Conservation (phyloP, 2,888 invertebrate genomes). For the Dioctria rufipes region DNA sequence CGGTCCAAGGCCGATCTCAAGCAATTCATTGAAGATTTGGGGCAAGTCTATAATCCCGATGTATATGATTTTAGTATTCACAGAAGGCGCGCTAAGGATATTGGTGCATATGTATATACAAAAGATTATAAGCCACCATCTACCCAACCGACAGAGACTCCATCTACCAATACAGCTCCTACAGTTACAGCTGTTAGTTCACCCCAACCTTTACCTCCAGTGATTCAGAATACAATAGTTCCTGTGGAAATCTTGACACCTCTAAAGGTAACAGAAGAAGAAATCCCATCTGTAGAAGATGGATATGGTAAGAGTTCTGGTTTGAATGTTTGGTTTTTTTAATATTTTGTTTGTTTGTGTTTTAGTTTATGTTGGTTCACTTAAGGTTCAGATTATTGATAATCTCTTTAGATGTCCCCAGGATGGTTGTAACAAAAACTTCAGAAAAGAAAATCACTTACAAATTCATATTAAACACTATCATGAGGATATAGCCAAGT, state of each 20-base stretch:
- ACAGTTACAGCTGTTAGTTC: slow-evolving; percentile 8
- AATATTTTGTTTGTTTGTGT: slow-evolving; percentile 20
- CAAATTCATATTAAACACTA: slow-evolving; percentile 97
- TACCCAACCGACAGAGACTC: slow-evolving; percentile 61
- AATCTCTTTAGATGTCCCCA: slow-evolving; percentile 82
- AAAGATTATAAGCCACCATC: slow-evolving; percentile 69
- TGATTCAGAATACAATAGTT: background rate
- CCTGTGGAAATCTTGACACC: background rate
- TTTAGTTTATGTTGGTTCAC: slow-evolving; percentile 74
- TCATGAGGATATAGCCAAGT: slow-evolving; percentile 84
- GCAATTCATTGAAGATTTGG: slow-evolving; percentile 69
- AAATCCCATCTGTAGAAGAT: slow-evolving; percentile 62
- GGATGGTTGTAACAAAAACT: slow-evolving; percentile 88
- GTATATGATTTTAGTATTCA: slow-evolving; percentile 77
- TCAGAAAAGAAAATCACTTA: slow-evolving; percentile 90
- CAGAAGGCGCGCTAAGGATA: slow-evolving; percentile 71
- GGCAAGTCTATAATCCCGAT: slow-evolving; percentile 72
- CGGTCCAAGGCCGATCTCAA: slow-evolving; percentile 75
- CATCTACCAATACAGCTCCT: slow-evolving; percentile 58
- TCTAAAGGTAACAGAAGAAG: slow-evolving; percentile 1
- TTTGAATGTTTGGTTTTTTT: background rate
- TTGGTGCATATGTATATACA: slow-evolving; percentile 70
- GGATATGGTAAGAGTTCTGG: slow-evolving; percentile 65
- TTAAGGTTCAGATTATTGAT: slow-evolving; percentile 80
- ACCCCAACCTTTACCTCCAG: slow-evolving; percentile 25